Conservation (phyloP, 2,113 vertebrate species). For the Sorex araneus region DNA sequence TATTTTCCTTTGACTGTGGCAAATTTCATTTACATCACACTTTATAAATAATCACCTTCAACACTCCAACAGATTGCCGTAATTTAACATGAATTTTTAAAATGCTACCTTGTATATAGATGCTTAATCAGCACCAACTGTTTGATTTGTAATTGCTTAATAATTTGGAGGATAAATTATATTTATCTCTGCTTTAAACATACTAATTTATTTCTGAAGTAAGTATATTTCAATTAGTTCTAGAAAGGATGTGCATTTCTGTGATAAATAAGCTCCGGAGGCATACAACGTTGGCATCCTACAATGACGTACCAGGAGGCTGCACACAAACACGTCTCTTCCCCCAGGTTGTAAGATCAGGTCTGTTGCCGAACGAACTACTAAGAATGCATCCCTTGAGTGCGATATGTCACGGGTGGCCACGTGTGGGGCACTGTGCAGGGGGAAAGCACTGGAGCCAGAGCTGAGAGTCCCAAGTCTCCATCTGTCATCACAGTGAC, state of each 20-base stretch:
- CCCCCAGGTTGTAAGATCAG: not conserved
- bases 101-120: slow-evolving; percentile 44
- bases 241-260: slow-evolving; percentile 5
- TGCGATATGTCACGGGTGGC: not conserved
- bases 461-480: not conserved
- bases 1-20: slow-evolving; percentile 43
- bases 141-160: slow-evolving; percentile 73
- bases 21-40: slow-evolving; percentile 74
- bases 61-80: slow-evolving; percentile 34
- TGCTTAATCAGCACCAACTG: slow-evolving; percentile 65
- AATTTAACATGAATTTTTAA: slow-evolving; percentile 69
- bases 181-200: slow-evolving; percentile 66
- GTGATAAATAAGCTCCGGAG: not conserved
- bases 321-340: not conserved
- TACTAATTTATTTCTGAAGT: slow-evolving; percentile 65
- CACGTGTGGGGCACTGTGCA: not conserved
- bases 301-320: not conserved
- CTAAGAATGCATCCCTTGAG: not conserved
- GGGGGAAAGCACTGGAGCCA: not conserved
- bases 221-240: slow-evolving; percentile 39
- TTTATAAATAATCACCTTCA: slow-evolving; percentile 75
- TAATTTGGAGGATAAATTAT: slow-evolving; percentile 64
- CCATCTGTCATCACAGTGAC: not conserved
- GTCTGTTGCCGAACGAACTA: not conserved
- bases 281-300: not conserved